A percentile compares a stretch with the other conserved stretches of the same genome.
These are phyloP conservation scores for Siniperca chuatsi DNA, from an alignment of 2,113 vertebrate species.

Conservation along the genomic window DNA sequence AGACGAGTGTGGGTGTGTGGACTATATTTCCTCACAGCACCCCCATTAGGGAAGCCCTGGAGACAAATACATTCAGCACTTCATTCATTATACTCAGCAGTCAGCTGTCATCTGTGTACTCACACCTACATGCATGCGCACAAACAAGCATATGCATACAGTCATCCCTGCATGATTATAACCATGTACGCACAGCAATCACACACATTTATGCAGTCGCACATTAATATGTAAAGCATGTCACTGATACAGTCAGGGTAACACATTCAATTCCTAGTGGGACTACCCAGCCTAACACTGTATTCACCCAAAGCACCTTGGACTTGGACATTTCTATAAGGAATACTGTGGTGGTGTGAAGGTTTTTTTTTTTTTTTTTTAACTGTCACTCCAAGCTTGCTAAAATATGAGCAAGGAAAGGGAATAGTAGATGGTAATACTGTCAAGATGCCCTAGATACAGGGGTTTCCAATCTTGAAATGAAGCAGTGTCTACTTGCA, in stretches of 20 bases:
- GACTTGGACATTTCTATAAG: not conserved
- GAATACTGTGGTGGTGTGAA: not conserved
- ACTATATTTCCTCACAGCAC: constrained; percentile 60
- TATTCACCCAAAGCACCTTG: constrained; percentile 17
- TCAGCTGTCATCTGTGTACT: constrained; percentile 67
- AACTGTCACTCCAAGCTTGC: not conserved
- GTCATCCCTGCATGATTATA: constrained; percentile 23
- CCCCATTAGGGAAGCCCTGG: constrained; percentile 68
- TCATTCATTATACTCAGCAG: constrained; percentile 71
- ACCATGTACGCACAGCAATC: constrained; percentile 9
- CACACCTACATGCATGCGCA: constrained; percentile 26
- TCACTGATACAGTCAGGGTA: constrained; percentile 50
- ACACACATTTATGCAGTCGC: constrained; percentile 28
- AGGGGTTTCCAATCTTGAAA: not conserved
- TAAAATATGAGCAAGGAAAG: not conserved
- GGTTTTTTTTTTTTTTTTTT: too few relatives aligned
- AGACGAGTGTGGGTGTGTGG: constrained; percentile 32
- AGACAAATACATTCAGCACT: constrained; percentile 76
- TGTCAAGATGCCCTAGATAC: not conserved
- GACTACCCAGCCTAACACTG: constrained; percentile 22
- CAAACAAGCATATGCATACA: constrained; percentile 31
- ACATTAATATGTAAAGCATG: constrained; percentile 51
- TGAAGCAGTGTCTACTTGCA: not conserved
- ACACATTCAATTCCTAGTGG: constrained; percentile 24
- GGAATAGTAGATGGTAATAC: not conserved